Conservation (phyloP, 2,888 invertebrate genomes). For the Reticulitermes lucifugus region DNA sequence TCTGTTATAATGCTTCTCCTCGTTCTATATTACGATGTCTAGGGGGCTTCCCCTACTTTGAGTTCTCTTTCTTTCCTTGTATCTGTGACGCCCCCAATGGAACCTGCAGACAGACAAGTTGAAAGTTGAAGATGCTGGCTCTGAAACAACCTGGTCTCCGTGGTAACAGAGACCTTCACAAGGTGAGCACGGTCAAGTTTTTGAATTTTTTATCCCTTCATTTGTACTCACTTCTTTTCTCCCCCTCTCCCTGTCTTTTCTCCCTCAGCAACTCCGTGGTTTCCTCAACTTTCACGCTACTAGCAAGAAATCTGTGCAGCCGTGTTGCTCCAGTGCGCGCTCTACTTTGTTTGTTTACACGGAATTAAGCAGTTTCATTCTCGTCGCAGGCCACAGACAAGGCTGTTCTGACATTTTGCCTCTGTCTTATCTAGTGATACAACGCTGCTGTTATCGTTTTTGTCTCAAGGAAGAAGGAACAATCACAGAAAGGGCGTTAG, state of each 20-base stretch:
- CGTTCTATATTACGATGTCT: background rate
- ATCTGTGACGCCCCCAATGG: constrained; percentile 11
- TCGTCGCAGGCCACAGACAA: too few relatives aligned
- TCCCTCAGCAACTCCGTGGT: constrained; percentile 7
- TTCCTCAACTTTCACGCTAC: background rate
- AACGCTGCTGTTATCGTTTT: too few relatives aligned
- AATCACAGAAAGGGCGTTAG: too few relatives aligned
- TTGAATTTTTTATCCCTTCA: constrained; percentile 47
- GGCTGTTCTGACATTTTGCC: too few relatives aligned
- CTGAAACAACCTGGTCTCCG: constrained; percentile 20
- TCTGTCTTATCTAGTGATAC: too few relatives aligned
- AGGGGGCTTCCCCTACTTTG: constrained; percentile 1
- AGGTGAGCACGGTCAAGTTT: constrained; percentile 49
- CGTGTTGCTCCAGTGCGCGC: background rate
- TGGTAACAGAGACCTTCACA: constrained; percentile 43
- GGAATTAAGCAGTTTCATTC: too few relatives aligned
- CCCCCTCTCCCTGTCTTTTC: background rate
- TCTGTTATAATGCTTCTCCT: constrained; percentile 6
- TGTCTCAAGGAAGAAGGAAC: too few relatives aligned
- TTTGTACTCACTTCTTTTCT: constrained; percentile 19
- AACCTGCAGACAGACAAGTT: constrained; percentile 28
- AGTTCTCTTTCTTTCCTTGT: background rate
- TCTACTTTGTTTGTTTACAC: background rate
- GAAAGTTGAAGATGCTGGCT: constrained; percentile 41
- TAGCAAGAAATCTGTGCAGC: background rate